Conservation (phyloP, 2,797 vertebrate genomes). For the Sparus aurata region DNA sequence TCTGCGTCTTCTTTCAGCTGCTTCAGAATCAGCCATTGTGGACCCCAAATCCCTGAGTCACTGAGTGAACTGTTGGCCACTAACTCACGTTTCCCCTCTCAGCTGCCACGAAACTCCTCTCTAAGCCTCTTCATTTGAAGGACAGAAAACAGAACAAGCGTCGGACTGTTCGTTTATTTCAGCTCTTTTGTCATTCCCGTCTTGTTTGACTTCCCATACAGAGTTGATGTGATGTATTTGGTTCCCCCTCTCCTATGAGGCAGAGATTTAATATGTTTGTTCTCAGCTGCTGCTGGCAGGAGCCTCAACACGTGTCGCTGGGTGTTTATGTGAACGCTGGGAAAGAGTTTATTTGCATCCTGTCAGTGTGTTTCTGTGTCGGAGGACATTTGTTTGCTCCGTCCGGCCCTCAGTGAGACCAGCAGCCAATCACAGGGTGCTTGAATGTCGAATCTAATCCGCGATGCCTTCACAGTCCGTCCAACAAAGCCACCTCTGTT, state of each 20-base stretch:
- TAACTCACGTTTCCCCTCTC: conserved; percentile 3
- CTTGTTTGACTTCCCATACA: conserved; percentile 34
- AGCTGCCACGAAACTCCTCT: neutral
- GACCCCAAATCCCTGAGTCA: conserved; percentile 10
- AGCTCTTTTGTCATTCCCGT: conserved; percentile 10
- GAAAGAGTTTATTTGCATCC: conserved; percentile 42
- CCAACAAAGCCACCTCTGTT: conserved; percentile 24
- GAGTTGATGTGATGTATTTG: conserved; percentile 16
- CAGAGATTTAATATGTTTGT: conserved; percentile 57
- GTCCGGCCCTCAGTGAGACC: neutral
- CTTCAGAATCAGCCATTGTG: conserved; percentile 14
- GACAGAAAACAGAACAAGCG: neutral
- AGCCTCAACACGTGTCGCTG: conserved; percentile 13
- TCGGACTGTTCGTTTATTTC: neutral
- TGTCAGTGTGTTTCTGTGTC: conserved; percentile 33
- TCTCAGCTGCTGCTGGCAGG: conserved; percentile 44
- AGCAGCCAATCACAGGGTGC: neutral
- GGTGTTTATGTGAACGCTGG: conserved; percentile 38
- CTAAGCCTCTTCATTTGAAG: neutral
- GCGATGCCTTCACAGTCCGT: neutral
- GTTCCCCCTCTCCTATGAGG: conserved; percentile 20
- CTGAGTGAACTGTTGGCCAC: conserved; percentile 7
- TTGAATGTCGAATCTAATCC: conserved; percentile 2
- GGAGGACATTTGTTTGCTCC: conserved; percentile 37
- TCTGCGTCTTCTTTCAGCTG: neutral